Evolutionary conservation across 2,797 vertebrate genomes (phyloP), one percentile per base, ranked within the genome.

Genomic region (Macropodus opercularis): DNA sequence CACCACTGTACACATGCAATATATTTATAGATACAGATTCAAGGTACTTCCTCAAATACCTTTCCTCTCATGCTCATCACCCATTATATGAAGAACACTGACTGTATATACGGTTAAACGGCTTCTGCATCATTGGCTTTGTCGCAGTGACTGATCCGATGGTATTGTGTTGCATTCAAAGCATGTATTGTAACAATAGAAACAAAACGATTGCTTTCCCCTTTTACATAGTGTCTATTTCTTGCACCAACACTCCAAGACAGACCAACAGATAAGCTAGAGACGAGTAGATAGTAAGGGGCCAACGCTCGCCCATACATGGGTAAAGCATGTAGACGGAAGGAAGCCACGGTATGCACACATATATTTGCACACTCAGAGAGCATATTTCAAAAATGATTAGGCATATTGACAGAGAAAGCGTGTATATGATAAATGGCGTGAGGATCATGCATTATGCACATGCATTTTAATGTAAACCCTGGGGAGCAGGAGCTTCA

Each of bases 241-340:
- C 83, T 48, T 75, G 69, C 75, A 52, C 34, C 54, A 65, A 74
- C 75, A 85, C 83, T 78, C 72, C n/a, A 79, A 87, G 84, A 85
- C 87, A 71, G 69, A 72, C 70, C 13, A n/a, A 55, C 35, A 69
- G 79, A 88, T 89, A 90, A 85, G 68, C 58, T 29, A 40, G 54
- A 84, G 80, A 77, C 48, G 2, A 66, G 74, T 52, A 82, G 77
- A 88, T 69, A 85, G 69, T 0, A 41, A 51, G 23, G 36, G 55
- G 56, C 55, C 46, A 40, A 47, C 43, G 18, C 55, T 52, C 43
- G 14, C n/a, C 74, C 69, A 62, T 80, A 84, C 58, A 83, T 63
- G 74, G 72, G 46, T 50, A 70, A 24, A 54, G 70, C 65, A 35
- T 77, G 62, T 50, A 75, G 57, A 57, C 2, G 10, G 43, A 66